These are phyloP conservation scores for Polyommatus icarus DNA, from an alignment of 2,888 invertebrate genomes.

Conservation along the genomic window DNA sequence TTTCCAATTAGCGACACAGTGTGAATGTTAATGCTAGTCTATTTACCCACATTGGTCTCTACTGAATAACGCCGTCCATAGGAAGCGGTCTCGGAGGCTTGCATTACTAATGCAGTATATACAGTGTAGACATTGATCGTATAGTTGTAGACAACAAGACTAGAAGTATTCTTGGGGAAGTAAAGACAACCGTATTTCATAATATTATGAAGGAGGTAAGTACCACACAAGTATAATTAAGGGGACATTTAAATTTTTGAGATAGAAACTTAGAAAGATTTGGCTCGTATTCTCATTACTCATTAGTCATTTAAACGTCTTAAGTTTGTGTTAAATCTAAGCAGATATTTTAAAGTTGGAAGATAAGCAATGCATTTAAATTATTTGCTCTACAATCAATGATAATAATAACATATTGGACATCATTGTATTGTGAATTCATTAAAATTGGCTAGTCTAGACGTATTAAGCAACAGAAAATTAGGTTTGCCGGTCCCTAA, in stretches of 20 bases:
- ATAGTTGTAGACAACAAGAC: neutral
- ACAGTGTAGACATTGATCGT: neutral
- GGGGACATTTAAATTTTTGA: no score
- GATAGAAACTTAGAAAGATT: neutral
- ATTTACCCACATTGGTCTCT: slow-evolving; percentile 26
- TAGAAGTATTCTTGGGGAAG: neutral
- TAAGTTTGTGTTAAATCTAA: no score
- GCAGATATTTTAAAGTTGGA: neutral
- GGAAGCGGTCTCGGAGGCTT: slow-evolving; percentile 1
- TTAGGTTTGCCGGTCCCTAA: neutral
- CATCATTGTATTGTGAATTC: neutral
- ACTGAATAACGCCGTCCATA: slow-evolving; percentile 14
- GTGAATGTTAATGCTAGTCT: slow-evolving; percentile 17
- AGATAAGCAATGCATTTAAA: neutral
- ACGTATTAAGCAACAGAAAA: neutral
- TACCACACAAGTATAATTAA: no score
- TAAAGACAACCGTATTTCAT: neutral
- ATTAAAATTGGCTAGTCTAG: neutral
- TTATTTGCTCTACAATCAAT: neutral
- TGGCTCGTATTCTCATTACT: neutral
- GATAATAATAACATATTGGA: no score
- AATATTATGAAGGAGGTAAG: neutral
- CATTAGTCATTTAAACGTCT: no score
- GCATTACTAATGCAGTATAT: slow-evolving; percentile 1
- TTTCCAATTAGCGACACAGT: slow-evolving; percentile 10